A percentile compares a stretch with the other conserved stretches of the same genome.
These are phyloP conservation scores for Heterodera filipjevi DNA, from an alignment of 2,888 invertebrate genomes.

Conservation along the genomic window DNA sequence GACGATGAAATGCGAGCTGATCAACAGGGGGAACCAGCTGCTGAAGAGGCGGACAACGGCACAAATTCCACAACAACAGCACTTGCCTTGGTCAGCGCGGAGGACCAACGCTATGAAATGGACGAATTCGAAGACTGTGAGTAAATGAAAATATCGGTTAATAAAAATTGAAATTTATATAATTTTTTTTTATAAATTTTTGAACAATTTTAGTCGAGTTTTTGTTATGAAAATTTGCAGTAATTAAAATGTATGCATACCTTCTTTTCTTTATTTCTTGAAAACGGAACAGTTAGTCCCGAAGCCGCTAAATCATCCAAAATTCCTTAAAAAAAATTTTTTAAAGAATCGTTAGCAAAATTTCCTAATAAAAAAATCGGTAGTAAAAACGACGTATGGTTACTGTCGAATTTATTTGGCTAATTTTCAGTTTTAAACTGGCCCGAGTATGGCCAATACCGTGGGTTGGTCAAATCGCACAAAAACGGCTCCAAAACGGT, in stretches of 20 bases:
- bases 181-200: background rate
- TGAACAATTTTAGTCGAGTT: no score
- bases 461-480: conserved; percentile 48
- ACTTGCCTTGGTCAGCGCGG: background rate
- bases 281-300: no score
- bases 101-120: background rate
- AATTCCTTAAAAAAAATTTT: no score
- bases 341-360: no score
- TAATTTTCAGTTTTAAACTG: conserved; percentile 49
- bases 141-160: background rate
- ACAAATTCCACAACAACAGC: background rate
- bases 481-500: conserved; percentile 14
- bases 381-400: no score
- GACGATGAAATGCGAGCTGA: background rate
- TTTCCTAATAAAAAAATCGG: no score
- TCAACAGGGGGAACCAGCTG: background rate
- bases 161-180: no score
- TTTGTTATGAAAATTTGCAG: no score
- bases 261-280: no score
- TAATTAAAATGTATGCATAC: no score
- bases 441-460: conserved; percentile 63
- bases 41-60: background rate
- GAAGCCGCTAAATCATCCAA: no score
- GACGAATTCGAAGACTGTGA: conserved; percentile 24
- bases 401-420: conserved; percentile 21